These are phyloP conservation scores for Lipophrys pholis DNA, from an alignment of 2,113 vertebrate species.

Conservation along the genomic window DNA sequence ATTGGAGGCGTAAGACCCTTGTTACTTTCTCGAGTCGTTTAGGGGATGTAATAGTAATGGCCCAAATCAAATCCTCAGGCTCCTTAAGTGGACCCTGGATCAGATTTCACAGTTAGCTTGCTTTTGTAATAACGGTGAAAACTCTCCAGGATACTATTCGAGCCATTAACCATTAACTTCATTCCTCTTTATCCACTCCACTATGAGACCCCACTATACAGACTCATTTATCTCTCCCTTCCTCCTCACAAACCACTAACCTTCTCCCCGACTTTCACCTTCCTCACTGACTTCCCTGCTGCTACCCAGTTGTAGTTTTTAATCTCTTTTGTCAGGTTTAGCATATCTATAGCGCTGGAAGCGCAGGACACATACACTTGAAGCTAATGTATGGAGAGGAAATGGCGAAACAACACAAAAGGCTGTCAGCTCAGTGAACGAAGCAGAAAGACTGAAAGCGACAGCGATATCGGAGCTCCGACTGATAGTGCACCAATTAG, in stretches of 20 bases:
- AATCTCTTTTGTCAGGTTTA: constrained; percentile 1
- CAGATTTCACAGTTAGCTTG: constrained; percentile 54
- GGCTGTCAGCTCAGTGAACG: constrained; percentile 4
- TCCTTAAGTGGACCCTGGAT: constrained; percentile 32
- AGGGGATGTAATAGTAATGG: constrained; percentile 29
- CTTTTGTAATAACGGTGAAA: constrained; percentile 38
- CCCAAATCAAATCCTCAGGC: constrained; percentile 15
- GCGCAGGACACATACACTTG: background rate
- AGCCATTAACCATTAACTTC: constrained; percentile 26
- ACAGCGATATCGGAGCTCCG: constrained; percentile 41
- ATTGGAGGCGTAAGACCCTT: constrained; percentile 25
- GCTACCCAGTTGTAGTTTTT: background rate
- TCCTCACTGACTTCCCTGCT: background rate
- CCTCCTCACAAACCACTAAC: constrained; percentile 14
- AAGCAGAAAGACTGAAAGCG: constrained; percentile 45
- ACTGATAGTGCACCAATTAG: constrained; percentile 65
- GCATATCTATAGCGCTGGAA: constrained; percentile 13
- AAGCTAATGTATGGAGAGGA: constrained; percentile 32
- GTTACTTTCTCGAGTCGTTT: constrained; percentile 33
- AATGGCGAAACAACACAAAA: background rate
- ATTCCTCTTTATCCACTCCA: constrained; percentile 25
- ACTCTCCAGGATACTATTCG: constrained; percentile 10
- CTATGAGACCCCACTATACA: background rate
- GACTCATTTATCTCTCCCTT: constrained; percentile 12
- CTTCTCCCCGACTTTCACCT: background rate